Conservation (phyloP, 1,140 invertebrate genomes). For the Aradophagus sp. region DNA sequence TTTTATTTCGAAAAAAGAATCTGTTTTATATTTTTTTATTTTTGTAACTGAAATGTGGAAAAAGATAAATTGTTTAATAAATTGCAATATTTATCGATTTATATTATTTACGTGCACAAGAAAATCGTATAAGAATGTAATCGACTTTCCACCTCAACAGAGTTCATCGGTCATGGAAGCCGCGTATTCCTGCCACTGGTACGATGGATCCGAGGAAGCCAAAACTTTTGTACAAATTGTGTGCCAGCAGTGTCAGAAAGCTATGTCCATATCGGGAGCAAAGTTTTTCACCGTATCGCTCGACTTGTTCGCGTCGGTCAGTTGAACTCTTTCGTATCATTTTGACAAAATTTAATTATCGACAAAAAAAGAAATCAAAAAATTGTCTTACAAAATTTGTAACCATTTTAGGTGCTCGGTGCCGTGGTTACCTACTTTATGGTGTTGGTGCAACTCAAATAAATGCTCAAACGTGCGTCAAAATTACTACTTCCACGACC, state of each 20-base stretch:
- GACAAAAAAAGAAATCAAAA: no score
- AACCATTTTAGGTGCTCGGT: conserved; percentile 86
- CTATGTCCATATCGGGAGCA: conserved; percentile 88
- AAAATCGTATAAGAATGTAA: no score
- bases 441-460: conserved; percentile 90
- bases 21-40: no score
- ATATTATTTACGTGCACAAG: no score
- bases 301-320: conserved; percentile 89
- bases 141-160: conserved; percentile 73
- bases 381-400: no score
- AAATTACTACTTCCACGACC: no score
- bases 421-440: conserved; percentile 93
- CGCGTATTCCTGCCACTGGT: conserved; percentile 91
- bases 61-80: no score
- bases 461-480: conserved; percentile 68
- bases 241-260: conserved; percentile 91
- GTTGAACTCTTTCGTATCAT: conserved; percentile 55
- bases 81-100: no score
- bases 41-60: no score
- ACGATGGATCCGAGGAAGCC: conserved; percentile 89
- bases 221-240: conserved; percentile 92
- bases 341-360: no score
- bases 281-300: conserved; percentile 91
- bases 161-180: conserved; percentile 92
- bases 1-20: no score